Conservation (phyloP, 2,888 invertebrate species). For the Petrophora chlorosata region DNA sequence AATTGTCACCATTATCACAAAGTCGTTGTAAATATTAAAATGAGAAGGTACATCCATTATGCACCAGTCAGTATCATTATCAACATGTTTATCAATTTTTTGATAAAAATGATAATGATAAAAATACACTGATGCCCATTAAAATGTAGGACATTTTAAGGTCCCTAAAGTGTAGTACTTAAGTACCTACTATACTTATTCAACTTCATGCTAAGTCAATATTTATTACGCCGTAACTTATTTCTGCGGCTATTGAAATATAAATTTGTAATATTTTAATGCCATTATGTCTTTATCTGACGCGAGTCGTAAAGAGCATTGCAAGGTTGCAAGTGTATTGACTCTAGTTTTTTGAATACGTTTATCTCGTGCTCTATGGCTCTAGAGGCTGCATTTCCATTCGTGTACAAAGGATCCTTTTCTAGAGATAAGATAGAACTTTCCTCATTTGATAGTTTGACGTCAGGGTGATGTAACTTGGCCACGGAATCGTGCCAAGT, state of each 20-base stretch:
- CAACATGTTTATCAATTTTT: background rate
- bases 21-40: background rate
- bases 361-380: slow-evolving; percentile 73
- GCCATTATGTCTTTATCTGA: slow-evolving; percentile 80
- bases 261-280: slow-evolving; percentile 72
- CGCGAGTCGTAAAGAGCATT: slow-evolving; percentile 76
- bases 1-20: background rate
- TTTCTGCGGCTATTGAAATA: slow-evolving; percentile 24
- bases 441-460: slow-evolving; percentile 64
- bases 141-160: slow-evolving; percentile 1
- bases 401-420: slow-evolving; percentile 40
- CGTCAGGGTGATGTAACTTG: slow-evolving; percentile 76
- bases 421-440: slow-evolving; percentile 58
- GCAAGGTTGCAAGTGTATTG: slow-evolving; percentile 83
- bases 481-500: slow-evolving; percentile 67
- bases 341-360: slow-evolving; percentile 76
- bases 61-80: background rate
- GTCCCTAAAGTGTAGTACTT: too few relatives aligned
- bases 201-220: background rate
- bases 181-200: too few relatives aligned
- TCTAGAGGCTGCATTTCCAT: slow-evolving; percentile 58
- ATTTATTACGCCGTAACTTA: slow-evolving; percentile 18
- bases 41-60: background rate
- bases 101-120: background rate
- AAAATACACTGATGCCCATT: background rate